Evolutionary conservation across 2,888 invertebrate genomes (phyloP).

Genomic region (Ellobium chinense): DNA sequence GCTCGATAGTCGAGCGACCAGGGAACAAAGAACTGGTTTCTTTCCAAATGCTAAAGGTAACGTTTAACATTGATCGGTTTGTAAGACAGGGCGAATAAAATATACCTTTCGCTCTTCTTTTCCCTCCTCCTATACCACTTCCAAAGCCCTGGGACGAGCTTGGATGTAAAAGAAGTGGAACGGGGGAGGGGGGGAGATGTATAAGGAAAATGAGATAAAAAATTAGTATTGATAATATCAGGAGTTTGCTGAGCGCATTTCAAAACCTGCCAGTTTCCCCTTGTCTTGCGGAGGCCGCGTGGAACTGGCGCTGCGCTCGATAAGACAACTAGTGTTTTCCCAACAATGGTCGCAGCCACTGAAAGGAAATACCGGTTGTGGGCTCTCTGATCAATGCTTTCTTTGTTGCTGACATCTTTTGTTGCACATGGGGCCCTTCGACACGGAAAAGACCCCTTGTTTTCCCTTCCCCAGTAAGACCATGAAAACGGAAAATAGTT

Average conservation of each 20-base stretch:
- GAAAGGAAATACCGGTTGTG: not conserved
- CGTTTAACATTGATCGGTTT: conserved; percentile 42
- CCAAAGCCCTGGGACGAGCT: not conserved
- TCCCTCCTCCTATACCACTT: too few species aligned
- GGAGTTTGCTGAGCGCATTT: not conserved
- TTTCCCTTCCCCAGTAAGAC: not conserved
- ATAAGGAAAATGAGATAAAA: not conserved
- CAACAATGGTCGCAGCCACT: not conserved
- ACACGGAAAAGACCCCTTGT: not conserved
- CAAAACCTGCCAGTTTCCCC: not conserved
- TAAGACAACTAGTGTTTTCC: not conserved
- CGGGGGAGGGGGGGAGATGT: not conserved
- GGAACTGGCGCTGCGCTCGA: not conserved
- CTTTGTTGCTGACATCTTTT: not conserved
- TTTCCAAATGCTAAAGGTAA: conserved; percentile 29
- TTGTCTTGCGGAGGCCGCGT: not conserved
- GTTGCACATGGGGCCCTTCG: not conserved
- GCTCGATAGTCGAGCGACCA: conserved; percentile 11
- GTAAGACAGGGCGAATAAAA: conserved; percentile 12
- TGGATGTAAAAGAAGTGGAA: not conserved
- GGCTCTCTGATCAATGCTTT: not conserved
- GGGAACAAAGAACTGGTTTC: conserved; percentile 30
- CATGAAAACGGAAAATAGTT: not conserved
- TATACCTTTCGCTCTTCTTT: not conserved
- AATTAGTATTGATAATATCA: conserved; percentile 7